A percentile compares a stretch with the other conserved stretches of the same genome.
phyloP scores from a whole-genome alignment of 1,140 invertebrate species.

The Brachionus asplanchnoidis region DNA sequence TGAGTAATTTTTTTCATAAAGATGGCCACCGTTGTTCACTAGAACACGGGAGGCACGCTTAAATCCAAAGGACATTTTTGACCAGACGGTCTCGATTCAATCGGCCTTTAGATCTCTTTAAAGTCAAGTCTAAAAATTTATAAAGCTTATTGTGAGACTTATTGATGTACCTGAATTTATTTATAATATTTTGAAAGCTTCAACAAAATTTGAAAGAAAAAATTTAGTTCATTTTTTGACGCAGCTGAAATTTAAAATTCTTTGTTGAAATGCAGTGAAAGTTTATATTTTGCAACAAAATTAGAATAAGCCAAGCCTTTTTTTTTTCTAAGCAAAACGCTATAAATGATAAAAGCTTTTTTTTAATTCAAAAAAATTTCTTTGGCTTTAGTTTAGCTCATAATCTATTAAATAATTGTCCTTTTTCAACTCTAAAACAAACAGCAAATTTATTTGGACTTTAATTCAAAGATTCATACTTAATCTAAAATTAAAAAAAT shows the following conservation, averaged over 20 bases:
- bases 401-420: background rate
- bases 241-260: slow-evolving; percentile 6
- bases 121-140: background rate
- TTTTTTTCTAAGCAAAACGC: background rate
- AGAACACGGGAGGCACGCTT: slow-evolving; percentile 19
- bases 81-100: background rate
- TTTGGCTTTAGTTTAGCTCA: background rate
- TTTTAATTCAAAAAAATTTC: background rate
- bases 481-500: background rate
- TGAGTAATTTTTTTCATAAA: slow-evolving; percentile 37
- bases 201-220: background rate
- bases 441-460: too few species aligned
- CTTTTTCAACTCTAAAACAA: too few species aligned
- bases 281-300: slow-evolving; percentile 7
- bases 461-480: background rate
- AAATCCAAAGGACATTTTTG: slow-evolving; percentile 20
- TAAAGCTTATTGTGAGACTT: background rate
- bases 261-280: slow-evolving; percentile 4
- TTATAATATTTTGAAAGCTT: slow-evolving; percentile 2
- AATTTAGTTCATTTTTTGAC: slow-evolving; percentile 26
- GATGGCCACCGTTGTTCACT: slow-evolving; percentile 17
- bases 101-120: background rate
- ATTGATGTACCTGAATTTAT: slow-evolving; percentile 12
- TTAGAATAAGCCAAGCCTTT: slow-evolving; percentile 28
- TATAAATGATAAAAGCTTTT: background rate